A percentile compares a stretch with the other conserved stretches of the same genome.
Evolutionary conservation across 2,113 vertebrate species (phyloP).

Genomic region (Fulmarus glacialis): DNA sequence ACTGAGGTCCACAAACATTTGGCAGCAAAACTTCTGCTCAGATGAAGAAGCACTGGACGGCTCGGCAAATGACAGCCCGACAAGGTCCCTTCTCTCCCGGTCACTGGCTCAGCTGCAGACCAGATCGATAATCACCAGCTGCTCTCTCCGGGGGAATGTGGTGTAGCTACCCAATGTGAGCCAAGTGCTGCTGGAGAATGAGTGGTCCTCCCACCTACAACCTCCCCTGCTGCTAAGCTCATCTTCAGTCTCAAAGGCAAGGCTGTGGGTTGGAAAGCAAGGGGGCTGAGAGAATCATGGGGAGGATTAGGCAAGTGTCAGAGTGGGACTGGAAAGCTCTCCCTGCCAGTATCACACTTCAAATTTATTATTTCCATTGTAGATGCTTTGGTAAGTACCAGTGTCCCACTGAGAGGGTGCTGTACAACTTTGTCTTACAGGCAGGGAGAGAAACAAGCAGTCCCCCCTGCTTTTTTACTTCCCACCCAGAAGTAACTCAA

Average conservation of each 20-base stretch:
- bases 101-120: background rate
- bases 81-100: background rate
- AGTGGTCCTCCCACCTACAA: background rate
- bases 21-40: background rate
- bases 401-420: background rate
- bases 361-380: background rate
- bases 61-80: background rate
- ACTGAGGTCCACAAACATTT: background rate
- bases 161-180: background rate
- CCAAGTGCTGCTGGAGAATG: background rate
- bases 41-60: background rate
- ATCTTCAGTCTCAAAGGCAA: background rate
- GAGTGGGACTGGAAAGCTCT: background rate
- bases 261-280: fast-evolving
- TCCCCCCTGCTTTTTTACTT: background rate
- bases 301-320: background rate
- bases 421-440: background rate
- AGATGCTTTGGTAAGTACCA: background rate
- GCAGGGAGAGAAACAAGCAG: background rate
- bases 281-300: background rate
- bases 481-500: background rate
- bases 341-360: background rate
- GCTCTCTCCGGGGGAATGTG: background rate
- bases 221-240: background rate
- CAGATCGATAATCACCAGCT: background rate